Evolutionary conservation across 2,888 invertebrate species (phyloP).

Genomic region (Isotomurus palustris): DNA sequence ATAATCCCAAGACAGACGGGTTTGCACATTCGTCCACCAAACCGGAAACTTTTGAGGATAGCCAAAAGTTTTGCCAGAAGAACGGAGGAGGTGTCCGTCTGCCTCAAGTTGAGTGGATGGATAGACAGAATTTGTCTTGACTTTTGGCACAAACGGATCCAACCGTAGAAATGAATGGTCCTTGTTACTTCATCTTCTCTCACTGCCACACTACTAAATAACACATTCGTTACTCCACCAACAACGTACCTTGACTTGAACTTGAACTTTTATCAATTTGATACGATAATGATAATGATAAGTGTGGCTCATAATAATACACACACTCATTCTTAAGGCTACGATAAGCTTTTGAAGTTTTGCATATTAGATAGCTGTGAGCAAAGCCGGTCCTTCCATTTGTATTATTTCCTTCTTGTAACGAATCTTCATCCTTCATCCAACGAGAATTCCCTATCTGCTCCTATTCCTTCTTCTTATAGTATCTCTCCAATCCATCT

Average conservation of each 20-base stretch:
- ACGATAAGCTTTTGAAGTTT: background rate
- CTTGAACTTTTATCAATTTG: constrained; percentile 44
- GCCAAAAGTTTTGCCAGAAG: too few species aligned
- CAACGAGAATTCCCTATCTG: background rate
- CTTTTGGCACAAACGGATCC: too few species aligned
- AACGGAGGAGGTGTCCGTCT: too few species aligned
- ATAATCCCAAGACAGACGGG: too few species aligned
- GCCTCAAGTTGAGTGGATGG: too few species aligned
- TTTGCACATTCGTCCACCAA: too few species aligned
- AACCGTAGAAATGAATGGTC: too few species aligned
- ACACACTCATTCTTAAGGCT: background rate
- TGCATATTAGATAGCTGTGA: constrained; percentile 1
- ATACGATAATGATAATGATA: constrained; percentile 38
- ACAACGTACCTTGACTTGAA: constrained; percentile 38
- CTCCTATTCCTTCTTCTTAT: background rate
- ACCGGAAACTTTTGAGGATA: too few species aligned
- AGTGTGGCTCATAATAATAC: constrained; percentile 10
- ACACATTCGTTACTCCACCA: too few species aligned
- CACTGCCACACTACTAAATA: too few species aligned
- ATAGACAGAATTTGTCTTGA: too few species aligned
- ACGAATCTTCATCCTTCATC: background rate
- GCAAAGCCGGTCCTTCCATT: constrained; percentile 7
- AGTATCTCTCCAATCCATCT: background rate
- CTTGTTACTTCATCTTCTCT: too few species aligned
- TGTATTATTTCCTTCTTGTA: background rate